Evolutionary conservation across 2,888 invertebrate genomes (phyloP), one percentile per base, ranked within the genome.

Genomic region (Heliconius aoede): DNA sequence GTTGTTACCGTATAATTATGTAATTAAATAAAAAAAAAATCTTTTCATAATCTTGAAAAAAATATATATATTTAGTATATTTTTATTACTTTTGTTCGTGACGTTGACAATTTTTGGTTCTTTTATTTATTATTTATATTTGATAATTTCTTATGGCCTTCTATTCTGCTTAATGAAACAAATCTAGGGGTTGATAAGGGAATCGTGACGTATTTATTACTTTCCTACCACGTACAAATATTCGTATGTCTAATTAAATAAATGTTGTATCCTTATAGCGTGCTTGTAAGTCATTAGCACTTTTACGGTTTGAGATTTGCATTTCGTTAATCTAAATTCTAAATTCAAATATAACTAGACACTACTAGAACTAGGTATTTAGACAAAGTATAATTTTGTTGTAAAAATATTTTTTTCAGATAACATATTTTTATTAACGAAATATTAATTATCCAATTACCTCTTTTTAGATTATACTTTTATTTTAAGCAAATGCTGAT

Each of bases 201-300:
- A 79, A 74, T 72, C 76, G 82, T 85, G 81, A 81, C 85, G 86
- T 85, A 88, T 88, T 87, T 83, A 85, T 84, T 76, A 83, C 77
- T 79, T 81, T 78, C 76, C 80, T 80, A 82, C 36, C 15, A 24
- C 24, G 8, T 65, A 65, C 15, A 65, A 30, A 26, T 36, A 83
- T 82, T 84, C 26, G 15, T 78, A 82, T 80, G 79, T 80, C 77
- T 78, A 79, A 80, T 82, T 81, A 83, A 85, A 82, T 86, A 86
- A 81, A 83, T 85, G 85, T 65, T 81, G 83, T 76, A 79, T 73
- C 77, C 62, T 74, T 76, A 67, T 76, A 76, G 65, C 62, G 40
- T 76, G 76, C 58, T 69, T 32, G 58, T 61, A 55, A 13, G 74
- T 65, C 77, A 79, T 77, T 79, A 83, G 81, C 84, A 73, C 82